phyloP scores from a whole-genome alignment of 1,140 invertebrate species.

The Trachelipus rathkii region DNA sequence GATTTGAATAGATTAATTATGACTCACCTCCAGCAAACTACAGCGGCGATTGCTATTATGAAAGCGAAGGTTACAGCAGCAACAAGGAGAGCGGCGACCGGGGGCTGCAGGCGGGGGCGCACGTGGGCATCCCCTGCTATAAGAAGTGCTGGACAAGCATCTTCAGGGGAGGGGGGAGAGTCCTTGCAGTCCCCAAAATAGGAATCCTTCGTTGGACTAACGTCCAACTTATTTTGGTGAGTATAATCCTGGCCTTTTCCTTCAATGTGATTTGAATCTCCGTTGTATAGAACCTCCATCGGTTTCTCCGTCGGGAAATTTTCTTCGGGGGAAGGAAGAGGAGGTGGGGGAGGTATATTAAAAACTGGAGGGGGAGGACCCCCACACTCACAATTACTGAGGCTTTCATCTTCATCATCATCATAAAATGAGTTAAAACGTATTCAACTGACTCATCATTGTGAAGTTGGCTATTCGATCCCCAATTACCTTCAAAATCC shows the following conservation, averaged over 20 bases:
- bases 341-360: background rate
- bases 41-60: slow-evolving; percentile 35
- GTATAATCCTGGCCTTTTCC: background rate
- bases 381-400: background rate
- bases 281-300: background rate
- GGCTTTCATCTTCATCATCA: no score
- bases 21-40: slow-evolving; percentile 38
- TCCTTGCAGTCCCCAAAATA: slow-evolving; percentile 20
- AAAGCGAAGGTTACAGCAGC: slow-evolving; percentile 36
- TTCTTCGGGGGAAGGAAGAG: background rate
- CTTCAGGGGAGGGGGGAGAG: slow-evolving; percentile 27
- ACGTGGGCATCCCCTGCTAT: slow-evolving; percentile 38
- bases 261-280: background rate
- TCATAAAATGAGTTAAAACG: no score
- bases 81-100: slow-evolving; percentile 36
- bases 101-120: slow-evolving; percentile 34
- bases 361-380: background rate
- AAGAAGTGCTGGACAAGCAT: slow-evolving; percentile 37
- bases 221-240: background rate
- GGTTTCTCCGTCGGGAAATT: background rate
- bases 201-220: background rate
- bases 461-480: background rate
- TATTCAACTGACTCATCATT: no score
- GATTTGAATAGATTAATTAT: no score
- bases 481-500: background rate